phyloP scores from a whole-genome alignment of 2,113 vertebrate species.

The Bothrops jararaca region DNA sequence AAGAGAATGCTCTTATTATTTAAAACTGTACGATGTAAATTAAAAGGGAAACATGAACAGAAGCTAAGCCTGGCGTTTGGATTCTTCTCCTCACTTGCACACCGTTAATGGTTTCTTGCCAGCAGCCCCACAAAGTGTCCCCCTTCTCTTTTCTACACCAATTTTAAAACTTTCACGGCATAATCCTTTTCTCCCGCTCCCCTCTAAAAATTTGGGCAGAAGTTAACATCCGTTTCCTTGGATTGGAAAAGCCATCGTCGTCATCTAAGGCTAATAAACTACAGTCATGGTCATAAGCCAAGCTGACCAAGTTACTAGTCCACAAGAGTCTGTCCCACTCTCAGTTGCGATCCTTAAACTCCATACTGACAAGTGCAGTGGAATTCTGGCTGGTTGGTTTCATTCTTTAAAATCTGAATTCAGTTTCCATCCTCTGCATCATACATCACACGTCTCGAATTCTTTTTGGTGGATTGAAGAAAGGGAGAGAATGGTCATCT shows the following conservation, averaged over 20 bases:
- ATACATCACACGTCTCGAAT: background rate
- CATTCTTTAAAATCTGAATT: background rate
- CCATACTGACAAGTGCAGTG: background rate
- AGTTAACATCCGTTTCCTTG: background rate
- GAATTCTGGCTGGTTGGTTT: background rate
- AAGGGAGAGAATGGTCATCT: background rate
- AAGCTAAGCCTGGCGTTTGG: background rate
- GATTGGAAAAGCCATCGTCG: background rate
- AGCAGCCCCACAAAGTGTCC: background rate
- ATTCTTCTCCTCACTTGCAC: background rate
- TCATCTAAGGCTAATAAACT: background rate
- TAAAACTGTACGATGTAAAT: slow-evolving; percentile 36
- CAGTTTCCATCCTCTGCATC: background rate
- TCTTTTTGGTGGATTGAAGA: background rate
- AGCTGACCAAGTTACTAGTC: background rate
- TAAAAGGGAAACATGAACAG: background rate
- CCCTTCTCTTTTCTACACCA: background rate
- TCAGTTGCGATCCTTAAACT: background rate
- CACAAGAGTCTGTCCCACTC: background rate
- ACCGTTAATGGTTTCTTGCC: background rate
- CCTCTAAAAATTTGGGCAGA: background rate
- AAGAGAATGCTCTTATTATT: slow-evolving; percentile 25
- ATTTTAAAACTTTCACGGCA: background rate
- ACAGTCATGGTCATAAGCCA: background rate
- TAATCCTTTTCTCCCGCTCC: background rate